Conservation (phyloP, 2,797 vertebrate genomes). For the Podarcis siculus region DNA sequence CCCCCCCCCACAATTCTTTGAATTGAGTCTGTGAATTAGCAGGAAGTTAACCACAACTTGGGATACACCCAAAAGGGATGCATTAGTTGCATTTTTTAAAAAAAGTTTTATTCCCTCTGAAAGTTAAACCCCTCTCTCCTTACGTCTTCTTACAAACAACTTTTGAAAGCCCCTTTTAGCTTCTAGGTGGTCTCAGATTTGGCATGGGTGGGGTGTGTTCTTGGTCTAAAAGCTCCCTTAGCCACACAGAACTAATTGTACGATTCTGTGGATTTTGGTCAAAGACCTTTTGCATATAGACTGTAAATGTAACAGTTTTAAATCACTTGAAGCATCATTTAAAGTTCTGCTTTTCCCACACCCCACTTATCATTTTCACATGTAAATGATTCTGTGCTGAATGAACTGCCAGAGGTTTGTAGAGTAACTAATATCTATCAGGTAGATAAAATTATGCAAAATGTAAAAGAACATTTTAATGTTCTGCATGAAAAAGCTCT, state of each 20-base stretch:
- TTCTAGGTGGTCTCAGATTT: background rate
- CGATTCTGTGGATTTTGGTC: background rate
- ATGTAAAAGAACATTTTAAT: background rate
- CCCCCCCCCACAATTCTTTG: background rate
- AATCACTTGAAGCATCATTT: background rate
- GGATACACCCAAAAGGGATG: background rate
- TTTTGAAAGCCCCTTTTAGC: background rate
- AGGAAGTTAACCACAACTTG: background rate
- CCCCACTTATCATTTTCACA: conserved; percentile 32
- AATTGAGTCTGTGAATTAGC: background rate
- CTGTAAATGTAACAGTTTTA: background rate
- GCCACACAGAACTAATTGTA: background rate
- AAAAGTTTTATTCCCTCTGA: too few species aligned
- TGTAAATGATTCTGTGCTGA: conserved; percentile 38
- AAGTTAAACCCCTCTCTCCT: background rate
- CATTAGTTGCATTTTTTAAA: background rate
- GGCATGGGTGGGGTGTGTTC: background rate
- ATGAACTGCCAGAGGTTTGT: conserved; percentile 45
- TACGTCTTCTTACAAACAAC: background rate
- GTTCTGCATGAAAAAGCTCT: conserved; percentile 40
- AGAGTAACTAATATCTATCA: conserved; percentile 45
- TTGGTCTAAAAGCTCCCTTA: too few species aligned
- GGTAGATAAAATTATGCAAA: background rate
- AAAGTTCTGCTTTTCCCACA: background rate
- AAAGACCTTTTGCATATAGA: background rate